Evolutionary conservation across 2,888 invertebrate species (phyloP).

Genomic region (Eurytoma californica): DNA sequence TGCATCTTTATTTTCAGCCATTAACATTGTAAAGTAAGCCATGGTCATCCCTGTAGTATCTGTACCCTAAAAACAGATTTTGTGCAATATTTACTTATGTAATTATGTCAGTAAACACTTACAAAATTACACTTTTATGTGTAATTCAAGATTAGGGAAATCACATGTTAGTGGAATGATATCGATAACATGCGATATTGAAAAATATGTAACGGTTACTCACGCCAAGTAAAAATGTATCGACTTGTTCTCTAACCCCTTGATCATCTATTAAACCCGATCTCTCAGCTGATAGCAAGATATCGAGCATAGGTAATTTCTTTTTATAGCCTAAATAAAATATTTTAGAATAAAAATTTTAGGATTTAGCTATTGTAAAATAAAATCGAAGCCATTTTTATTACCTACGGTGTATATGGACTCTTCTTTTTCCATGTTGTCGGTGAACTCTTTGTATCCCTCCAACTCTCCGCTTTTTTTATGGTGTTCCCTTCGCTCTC

Average conservation of each 20-base stretch:
- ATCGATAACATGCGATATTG: too few relatives aligned
- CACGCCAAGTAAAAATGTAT: conserved; percentile 56
- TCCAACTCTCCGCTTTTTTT: not conserved
- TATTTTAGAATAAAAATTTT: too few relatives aligned
- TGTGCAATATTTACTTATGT: too few relatives aligned
- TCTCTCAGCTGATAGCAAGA: conserved; percentile 51
- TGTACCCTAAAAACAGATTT: conserved; percentile 74
- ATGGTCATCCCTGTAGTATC: conserved; percentile 78
- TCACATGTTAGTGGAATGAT: too few relatives aligned
- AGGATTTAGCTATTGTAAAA: too few relatives aligned
- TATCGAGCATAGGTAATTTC: conserved; percentile 54
- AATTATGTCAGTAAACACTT: too few relatives aligned
- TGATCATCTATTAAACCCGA: conserved; percentile 53
- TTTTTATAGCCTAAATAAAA: not conserved
- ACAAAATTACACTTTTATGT: too few relatives aligned
- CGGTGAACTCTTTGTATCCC: not conserved
- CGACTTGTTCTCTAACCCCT: conserved; percentile 43
- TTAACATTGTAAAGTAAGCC: conserved; percentile 75
- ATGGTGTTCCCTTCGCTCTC: not conserved
- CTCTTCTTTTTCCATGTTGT: not conserved
- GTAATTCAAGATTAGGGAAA: too few relatives aligned
- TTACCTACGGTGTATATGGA: not conserved
- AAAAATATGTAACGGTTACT: not conserved
- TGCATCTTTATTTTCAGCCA: conserved; percentile 74
- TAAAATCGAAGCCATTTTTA: not conserved